phyloP scores from a whole-genome alignment of 2,797 vertebrate genomes.

The Tolypeutes matacus region DNA sequence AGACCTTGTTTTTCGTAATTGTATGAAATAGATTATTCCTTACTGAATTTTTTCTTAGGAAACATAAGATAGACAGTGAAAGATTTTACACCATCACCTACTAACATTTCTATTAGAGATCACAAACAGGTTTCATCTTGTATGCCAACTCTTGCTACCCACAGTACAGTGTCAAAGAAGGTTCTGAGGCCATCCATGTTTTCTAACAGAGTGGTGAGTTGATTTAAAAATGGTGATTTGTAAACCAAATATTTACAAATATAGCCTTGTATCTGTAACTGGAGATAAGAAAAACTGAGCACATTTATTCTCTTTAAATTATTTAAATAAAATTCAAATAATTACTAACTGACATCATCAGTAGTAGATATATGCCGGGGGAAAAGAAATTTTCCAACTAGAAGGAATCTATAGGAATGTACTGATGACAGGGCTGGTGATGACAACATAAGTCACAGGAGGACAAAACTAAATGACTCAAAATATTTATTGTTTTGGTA shows the following conservation, averaged over 20 bases:
- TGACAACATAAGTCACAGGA: neutral
- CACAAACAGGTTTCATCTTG: neutral
- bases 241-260: neutral
- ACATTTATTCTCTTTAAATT: neutral
- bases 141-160: neutral
- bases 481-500: neutral
- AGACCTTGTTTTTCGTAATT: neutral
- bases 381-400: neutral
- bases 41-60: neutral
- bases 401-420: neutral
- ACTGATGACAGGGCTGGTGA: neutral
- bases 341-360: neutral
- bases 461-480: neutral
- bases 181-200: neutral
- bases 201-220: neutral
- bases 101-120: neutral
- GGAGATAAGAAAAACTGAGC: neutral
- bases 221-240: neutral
- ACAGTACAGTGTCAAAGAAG: neutral
- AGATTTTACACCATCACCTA: neutral
- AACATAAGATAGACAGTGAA: neutral
- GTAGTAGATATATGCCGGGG: neutral
- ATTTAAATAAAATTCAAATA: slow-evolving; percentile 42
- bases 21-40: neutral
- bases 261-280: neutral